These are phyloP conservation scores for Ichneumoninae sp. DNA, from an alignment of 2,888 invertebrate genomes.

Conservation along the genomic window DNA sequence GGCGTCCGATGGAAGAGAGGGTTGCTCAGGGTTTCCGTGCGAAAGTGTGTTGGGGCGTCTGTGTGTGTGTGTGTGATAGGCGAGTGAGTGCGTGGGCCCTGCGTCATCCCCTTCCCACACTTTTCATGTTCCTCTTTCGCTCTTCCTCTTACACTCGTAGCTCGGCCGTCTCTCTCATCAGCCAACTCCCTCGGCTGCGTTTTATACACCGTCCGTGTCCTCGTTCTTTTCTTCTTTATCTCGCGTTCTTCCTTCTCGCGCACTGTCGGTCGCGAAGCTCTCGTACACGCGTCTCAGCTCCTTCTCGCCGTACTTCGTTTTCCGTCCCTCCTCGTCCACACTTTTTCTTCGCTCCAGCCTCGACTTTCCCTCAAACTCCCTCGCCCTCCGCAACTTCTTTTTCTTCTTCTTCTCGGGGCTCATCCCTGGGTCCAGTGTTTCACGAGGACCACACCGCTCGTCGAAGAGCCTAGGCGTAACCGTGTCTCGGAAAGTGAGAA, in stretches of 20 bases:
- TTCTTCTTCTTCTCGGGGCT: slow-evolving; percentile 14
- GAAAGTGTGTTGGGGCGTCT: slow-evolving; percentile 22
- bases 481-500: background rate
- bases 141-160: slow-evolving; percentile 10
- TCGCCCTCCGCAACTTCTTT: slow-evolving; percentile 11
- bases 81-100: slow-evolving; percentile 20
- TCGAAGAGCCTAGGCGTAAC: slow-evolving; percentile 19
- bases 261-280: slow-evolving; percentile 36
- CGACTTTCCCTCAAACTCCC: slow-evolving; percentile 20
- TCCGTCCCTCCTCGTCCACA: slow-evolving; percentile 70
- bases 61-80: background rate
- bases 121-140: slow-evolving; percentile 41
- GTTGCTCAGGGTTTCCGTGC: slow-evolving; percentile 13
- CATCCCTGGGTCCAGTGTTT: slow-evolving; percentile 20
- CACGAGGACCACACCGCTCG: slow-evolving; percentile 22
- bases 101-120: slow-evolving; percentile 25
- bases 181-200: slow-evolving; percentile 67
- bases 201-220: slow-evolving; percentile 65
- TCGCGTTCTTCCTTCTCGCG: slow-evolving; percentile 25
- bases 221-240: slow-evolving; percentile 60
- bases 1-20: slow-evolving; percentile 74
- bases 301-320: slow-evolving; percentile 16
- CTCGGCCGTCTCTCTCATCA: background rate
- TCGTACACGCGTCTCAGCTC: slow-evolving; percentile 9
- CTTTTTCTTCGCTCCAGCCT: slow-evolving; percentile 54